Evolutionary conservation across 2,888 invertebrate genomes (phyloP).

Genomic region (Plusia festucae): DNA sequence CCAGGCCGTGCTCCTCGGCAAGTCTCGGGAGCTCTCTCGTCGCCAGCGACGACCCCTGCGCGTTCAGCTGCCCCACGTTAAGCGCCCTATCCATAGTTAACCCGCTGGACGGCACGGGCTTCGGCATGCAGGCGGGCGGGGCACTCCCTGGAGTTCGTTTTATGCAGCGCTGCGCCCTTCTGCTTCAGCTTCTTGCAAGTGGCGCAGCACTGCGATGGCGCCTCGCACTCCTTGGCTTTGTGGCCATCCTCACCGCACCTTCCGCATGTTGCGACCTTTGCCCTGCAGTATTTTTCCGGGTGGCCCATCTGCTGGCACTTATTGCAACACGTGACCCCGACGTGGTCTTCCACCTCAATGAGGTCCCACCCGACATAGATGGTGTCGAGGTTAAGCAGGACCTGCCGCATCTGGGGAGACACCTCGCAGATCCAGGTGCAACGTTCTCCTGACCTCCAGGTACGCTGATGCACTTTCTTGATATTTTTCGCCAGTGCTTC

Average conservation of each 20-base stretch:
- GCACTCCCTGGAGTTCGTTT: constrained; percentile 39
- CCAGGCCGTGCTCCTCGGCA: constrained; percentile 32
- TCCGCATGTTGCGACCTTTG: constrained; percentile 30
- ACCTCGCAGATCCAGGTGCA: background rate
- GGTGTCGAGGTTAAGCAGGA: background rate
- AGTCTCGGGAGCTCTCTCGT: constrained; percentile 41
- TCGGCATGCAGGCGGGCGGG: constrained; percentile 47
- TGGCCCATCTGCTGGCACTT: constrained; percentile 30
- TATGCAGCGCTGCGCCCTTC: constrained; percentile 24
- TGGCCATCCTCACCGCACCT: constrained; percentile 54
- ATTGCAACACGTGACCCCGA: background rate
- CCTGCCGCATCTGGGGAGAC: background rate
- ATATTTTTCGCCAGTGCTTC: background rate
- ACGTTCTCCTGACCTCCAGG: background rate
- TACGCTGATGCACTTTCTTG: background rate
- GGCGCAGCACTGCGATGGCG: constrained; percentile 26
- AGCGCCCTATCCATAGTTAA: constrained; percentile 30
- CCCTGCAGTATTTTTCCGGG: constrained; percentile 56
- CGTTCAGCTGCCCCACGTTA: constrained; percentile 46
- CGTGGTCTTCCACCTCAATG: background rate
- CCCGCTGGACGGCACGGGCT: background rate
- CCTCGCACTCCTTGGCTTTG: constrained; percentile 21
- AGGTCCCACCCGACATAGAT: background rate
- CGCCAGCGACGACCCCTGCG: constrained; percentile 40
- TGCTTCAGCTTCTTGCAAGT: constrained; percentile 50